Percentiles rank a stretch among this genome's conserved stretches.
These are phyloP conservation scores for Ceriagrion tenellum DNA, from an alignment of 2,888 invertebrate genomes.

Conservation along the genomic window DNA sequence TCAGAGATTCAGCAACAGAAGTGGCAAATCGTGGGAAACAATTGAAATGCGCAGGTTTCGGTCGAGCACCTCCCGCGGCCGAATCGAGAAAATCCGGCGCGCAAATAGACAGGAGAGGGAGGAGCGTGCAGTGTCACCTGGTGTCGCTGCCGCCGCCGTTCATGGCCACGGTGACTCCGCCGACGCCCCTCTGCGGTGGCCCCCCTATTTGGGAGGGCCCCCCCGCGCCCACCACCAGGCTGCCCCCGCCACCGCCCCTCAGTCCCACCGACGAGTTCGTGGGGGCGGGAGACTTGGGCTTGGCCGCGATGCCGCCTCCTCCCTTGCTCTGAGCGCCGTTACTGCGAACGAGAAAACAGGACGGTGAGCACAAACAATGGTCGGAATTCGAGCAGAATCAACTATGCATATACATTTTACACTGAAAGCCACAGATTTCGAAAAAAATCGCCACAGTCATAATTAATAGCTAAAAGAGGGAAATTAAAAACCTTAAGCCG, in stretches of 20 bases:
- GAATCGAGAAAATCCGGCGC: no score
- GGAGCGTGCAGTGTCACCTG: no score
- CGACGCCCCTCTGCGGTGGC: not conserved
- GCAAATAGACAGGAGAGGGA: no score
- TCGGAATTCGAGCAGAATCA: not conserved
- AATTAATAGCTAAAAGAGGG: no score
- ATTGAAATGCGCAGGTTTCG: no score
- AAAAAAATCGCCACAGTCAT: no score
- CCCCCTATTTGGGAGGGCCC: not conserved
- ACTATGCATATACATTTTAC: not conserved
- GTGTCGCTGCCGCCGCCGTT: slow-evolving; percentile 29
- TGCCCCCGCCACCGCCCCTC: not conserved
- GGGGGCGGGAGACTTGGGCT: slow-evolving; percentile 49
- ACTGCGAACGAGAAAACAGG: not conserved
- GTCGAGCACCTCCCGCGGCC: no score
- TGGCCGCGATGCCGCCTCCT: not conserved
- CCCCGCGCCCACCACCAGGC: not conserved
- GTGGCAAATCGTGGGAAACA: no score
- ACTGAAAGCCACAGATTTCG: no score
- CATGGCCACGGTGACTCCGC: slow-evolving; percentile 49
- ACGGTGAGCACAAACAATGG: no score
- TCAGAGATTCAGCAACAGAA: no score
- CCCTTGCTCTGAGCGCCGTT: slow-evolving; percentile 42
- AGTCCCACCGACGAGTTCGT: not conserved
- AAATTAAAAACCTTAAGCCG: no score